Conservation (phyloP, 2,113 vertebrate genomes). For the Rhinoderma darwinii region DNA sequence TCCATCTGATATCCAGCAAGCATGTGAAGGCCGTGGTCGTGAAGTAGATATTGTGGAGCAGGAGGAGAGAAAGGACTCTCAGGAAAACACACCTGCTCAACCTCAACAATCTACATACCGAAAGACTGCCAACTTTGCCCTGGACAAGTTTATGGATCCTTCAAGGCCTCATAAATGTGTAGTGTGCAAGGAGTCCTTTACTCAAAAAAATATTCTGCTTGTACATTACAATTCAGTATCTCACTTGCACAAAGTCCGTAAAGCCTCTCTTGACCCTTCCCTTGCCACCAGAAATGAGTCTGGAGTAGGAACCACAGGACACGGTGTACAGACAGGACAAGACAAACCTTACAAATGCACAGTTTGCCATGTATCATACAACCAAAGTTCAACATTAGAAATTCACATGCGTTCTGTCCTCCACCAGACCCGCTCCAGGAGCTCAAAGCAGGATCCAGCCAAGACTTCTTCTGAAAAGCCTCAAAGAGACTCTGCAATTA, state of each 20-base stretch:
- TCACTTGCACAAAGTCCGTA: conserved; percentile 88
- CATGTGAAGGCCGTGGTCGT: conserved; percentile 30
- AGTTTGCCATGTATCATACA: conserved; percentile 88
- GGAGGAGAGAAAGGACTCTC: conserved; percentile 21
- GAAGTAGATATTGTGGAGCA: conserved; percentile 22
- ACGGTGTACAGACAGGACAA: conserved; percentile 45
- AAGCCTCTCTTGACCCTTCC: conserved; percentile 69
- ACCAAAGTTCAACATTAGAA: conserved; percentile 89
- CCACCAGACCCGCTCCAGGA: conserved; percentile 86
- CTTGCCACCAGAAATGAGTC: conserved; percentile 62
- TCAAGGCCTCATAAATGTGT: conserved; percentile 84
- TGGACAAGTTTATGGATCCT: conserved; percentile 74
- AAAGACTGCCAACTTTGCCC: conserved; percentile 73
- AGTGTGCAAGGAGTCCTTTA: conserved; percentile 86
- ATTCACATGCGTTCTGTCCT: conserved; percentile 91
- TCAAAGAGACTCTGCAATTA: conserved; percentile 55
- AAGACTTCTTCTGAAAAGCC: conserved; percentile 59
- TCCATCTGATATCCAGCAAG: conserved; percentile 53
- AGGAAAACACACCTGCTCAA: conserved; percentile 31
- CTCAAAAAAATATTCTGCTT: conserved; percentile 83
- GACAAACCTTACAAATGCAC: conserved; percentile 91
- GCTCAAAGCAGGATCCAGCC: conserved; percentile 66
- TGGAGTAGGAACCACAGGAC: conserved; percentile 57
- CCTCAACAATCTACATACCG: conserved; percentile 67
- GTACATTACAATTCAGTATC: conserved; percentile 89